These are phyloP conservation scores for Corbicula japonica DNA, from an alignment of 2,888 invertebrate genomes.

Conservation along the genomic window DNA sequence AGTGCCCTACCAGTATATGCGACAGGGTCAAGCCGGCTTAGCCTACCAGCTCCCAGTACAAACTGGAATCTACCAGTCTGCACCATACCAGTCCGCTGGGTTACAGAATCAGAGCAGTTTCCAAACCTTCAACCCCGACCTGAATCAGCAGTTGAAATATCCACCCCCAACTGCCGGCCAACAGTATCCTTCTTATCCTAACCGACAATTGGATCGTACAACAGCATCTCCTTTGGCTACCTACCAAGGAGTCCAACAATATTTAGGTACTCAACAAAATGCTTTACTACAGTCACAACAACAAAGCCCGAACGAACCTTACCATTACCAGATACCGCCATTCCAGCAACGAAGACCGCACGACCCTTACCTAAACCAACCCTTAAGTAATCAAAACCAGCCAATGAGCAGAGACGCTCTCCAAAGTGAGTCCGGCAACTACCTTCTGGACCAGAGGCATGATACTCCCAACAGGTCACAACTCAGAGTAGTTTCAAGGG, in stretches of 20 bases:
- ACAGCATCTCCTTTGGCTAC: background rate
- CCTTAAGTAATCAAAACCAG: too few relatives aligned
- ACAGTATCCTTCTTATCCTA: background rate
- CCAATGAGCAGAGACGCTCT: background rate
- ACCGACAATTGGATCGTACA: background rate
- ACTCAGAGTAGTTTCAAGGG: conserved; percentile 30
- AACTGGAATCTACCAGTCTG: too few relatives aligned
- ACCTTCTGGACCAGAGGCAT: conserved; percentile 5
- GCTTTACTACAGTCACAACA: too few relatives aligned
- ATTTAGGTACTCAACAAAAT: background rate
- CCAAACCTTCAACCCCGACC: background rate
- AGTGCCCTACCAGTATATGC: too few relatives aligned
- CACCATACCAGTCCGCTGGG: conserved; percentile 4
- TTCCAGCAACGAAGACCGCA: too few relatives aligned
- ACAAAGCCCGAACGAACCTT: too few relatives aligned
- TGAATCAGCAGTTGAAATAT: background rate
- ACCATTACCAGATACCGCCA: too few relatives aligned
- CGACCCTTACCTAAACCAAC: background rate
- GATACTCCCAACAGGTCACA: conserved; percentile 17
- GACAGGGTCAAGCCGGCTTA: background rate
- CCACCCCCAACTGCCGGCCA: background rate
- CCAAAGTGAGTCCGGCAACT: background rate
- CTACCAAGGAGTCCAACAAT: background rate
- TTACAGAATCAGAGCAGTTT: background rate
- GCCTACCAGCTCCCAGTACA: background rate